Conservation (phyloP, 2,797 vertebrate genomes). For the Sebastes nivosus region DNA sequence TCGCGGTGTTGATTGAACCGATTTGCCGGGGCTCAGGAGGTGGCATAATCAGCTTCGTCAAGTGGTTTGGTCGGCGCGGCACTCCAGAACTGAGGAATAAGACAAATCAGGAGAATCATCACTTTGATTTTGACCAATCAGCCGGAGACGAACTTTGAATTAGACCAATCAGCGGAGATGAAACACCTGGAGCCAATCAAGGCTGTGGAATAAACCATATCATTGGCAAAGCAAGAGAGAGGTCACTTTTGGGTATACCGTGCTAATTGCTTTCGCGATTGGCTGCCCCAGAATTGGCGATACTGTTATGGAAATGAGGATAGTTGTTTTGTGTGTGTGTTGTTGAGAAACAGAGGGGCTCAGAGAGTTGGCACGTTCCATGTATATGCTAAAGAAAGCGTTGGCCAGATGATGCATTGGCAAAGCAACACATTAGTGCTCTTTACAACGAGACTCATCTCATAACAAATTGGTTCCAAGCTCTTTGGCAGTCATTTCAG, state of each 20-base stretch:
- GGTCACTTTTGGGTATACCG: constrained; percentile 40
- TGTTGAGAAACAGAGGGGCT: background rate
- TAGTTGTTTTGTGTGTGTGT: background rate
- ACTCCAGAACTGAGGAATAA: constrained; percentile 56
- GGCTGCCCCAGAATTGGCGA: constrained; percentile 15
- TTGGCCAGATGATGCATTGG: constrained; percentile 1
- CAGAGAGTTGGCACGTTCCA: constrained; percentile 39
- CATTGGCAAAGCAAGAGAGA: constrained; percentile 37
- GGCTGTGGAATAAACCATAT: constrained; percentile 34
- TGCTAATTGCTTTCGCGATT: constrained; percentile 37
- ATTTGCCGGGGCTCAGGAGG: constrained; percentile 59
- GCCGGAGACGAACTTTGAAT: constrained; percentile 46
- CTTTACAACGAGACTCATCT: background rate
- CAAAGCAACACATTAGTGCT: constrained; percentile 7
- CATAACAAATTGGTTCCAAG: constrained; percentile 3
- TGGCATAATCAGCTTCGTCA: constrained; percentile 64
- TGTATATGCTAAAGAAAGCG: background rate
- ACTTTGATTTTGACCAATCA: constrained; percentile 75
- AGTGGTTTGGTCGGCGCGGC: constrained; percentile 52
- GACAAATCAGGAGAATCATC: constrained; percentile 67
- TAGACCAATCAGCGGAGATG: constrained; percentile 55
- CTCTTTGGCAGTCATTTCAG: constrained; percentile 31
- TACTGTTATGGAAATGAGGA: constrained; percentile 17
- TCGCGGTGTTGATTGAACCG: constrained; percentile 72
- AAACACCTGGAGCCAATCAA: constrained; percentile 72